Conservation (phyloP, 1,140 invertebrate species). For the Octopus bimaculoides region DNA sequence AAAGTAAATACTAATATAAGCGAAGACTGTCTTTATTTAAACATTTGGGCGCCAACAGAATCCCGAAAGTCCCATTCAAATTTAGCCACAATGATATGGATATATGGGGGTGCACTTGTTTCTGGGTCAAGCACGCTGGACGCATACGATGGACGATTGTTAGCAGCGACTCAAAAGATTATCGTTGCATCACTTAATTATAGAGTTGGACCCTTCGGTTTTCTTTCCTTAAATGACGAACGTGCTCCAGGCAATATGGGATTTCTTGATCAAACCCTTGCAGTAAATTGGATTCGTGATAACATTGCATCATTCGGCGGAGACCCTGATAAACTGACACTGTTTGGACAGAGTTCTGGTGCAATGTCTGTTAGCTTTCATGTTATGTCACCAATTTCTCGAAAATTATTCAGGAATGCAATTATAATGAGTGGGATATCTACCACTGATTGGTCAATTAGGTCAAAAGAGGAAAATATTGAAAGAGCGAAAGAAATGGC, state of each 20-base stretch:
- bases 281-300: constrained; percentile 58
- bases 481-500: too few relatives aligned
- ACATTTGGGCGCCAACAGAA: constrained; percentile 70
- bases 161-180: constrained; percentile 66
- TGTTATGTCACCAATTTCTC: too few relatives aligned
- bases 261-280: constrained; percentile 24
- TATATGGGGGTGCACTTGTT: constrained; percentile 94
- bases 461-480: too few relatives aligned
- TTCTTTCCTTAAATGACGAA: constrained; percentile 63
- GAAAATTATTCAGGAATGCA: too few relatives aligned
- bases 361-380: not conserved
- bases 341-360: constrained; percentile 40
- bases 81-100: constrained; percentile 92
- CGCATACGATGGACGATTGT: constrained; percentile 78
- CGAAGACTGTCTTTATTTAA: constrained; percentile 94
- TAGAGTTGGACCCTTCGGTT: constrained; percentile 57
- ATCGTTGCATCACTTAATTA: constrained; percentile 62
- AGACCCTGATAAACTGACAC: constrained; percentile 32
- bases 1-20: constrained; percentile 87
- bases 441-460: too few relatives aligned
- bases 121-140: constrained; percentile 85
- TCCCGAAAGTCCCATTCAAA: constrained; percentile 56
- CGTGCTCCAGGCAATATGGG: constrained; percentile 38
- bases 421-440: too few relatives aligned
- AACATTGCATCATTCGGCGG: constrained; percentile 44